Conservation (phyloP, 2,113 vertebrate genomes). For the Tetrao urogallus region DNA sequence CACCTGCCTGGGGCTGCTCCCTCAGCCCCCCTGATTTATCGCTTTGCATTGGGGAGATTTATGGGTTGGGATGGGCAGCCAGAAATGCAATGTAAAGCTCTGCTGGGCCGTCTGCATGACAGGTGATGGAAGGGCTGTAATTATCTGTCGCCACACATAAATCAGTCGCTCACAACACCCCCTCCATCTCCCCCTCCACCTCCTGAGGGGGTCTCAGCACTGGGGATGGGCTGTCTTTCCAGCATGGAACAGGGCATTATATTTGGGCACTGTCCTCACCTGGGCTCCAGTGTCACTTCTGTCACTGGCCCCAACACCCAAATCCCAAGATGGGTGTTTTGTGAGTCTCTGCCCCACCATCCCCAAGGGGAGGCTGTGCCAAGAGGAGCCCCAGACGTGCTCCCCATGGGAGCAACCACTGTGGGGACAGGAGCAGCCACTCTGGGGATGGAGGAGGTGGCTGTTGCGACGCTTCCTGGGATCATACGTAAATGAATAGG, state of each 20-base stretch:
- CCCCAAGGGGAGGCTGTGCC: background rate
- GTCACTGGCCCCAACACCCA: fast-evolving
- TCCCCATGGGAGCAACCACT: background rate
- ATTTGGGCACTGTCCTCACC: background rate
- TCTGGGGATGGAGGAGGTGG: background rate
- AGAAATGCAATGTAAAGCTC: background rate
- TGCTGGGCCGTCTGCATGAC: background rate
- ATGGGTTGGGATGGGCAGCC: constrained; percentile 58
- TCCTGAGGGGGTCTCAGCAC: background rate
- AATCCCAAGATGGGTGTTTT: background rate
- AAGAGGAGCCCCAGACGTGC: fast-evolving
- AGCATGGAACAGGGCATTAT: background rate
- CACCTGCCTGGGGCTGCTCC: background rate
- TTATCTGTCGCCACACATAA: constrained; percentile 50
- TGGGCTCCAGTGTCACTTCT: background rate
- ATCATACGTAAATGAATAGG: background rate
- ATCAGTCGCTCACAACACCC: background rate
- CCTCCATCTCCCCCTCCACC: background rate
- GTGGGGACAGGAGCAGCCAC: background rate
- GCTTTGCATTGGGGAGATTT: constrained; percentile 67
- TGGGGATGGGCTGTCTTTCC: background rate
- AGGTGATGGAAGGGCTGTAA: constrained; percentile 48
- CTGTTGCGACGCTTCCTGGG: background rate
- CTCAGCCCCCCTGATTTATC: constrained; percentile 72
- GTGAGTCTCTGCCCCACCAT: background rate